Evolutionary conservation across 1,140 invertebrate species (phyloP).

Genomic region (Orussus abietinus): DNA sequence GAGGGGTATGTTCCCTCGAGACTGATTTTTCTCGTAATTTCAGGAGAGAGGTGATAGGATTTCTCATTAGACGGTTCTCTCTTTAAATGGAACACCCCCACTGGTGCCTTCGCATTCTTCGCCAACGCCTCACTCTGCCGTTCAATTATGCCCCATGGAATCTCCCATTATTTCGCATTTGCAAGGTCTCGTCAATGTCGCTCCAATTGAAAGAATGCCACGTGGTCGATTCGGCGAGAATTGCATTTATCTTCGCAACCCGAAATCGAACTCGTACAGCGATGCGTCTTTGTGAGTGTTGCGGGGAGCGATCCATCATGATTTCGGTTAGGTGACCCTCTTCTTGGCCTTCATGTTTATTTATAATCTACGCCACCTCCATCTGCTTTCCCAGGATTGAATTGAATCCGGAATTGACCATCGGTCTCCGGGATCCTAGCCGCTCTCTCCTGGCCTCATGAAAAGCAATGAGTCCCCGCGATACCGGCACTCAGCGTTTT

Average conservation of each 20-base stretch:
- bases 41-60: too few species aligned
- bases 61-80: too few species aligned
- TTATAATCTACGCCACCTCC: slow-evolving; percentile 20
- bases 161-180: slow-evolving; percentile 1
- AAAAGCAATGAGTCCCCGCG: slow-evolving; percentile 30
- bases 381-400: slow-evolving; percentile 24
- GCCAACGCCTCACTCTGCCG: too few species aligned
- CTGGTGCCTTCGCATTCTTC: too few species aligned
- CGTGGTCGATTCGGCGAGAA: slow-evolving; percentile 9
- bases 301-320: slow-evolving; percentile 4
- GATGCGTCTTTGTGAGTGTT: too few species aligned
- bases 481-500: slow-evolving; percentile 1
- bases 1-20: too few species aligned
- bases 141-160: too few species aligned
- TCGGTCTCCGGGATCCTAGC: slow-evolving; percentile 18
- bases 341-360: slow-evolving; percentile 21
- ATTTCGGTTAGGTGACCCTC: slow-evolving; percentile 7
- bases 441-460: slow-evolving; percentile 24
- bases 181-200: slow-evolving; percentile 1
- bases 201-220: slow-evolving; percentile 13
- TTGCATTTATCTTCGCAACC: too few species aligned
- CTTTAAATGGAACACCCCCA: too few species aligned
- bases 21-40: too few species aligned
- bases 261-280: too few species aligned
- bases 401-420: slow-evolving; percentile 29